These are phyloP conservation scores for Protonemura montana DNA, from an alignment of 2,888 invertebrate genomes.

Conservation along the genomic window DNA sequence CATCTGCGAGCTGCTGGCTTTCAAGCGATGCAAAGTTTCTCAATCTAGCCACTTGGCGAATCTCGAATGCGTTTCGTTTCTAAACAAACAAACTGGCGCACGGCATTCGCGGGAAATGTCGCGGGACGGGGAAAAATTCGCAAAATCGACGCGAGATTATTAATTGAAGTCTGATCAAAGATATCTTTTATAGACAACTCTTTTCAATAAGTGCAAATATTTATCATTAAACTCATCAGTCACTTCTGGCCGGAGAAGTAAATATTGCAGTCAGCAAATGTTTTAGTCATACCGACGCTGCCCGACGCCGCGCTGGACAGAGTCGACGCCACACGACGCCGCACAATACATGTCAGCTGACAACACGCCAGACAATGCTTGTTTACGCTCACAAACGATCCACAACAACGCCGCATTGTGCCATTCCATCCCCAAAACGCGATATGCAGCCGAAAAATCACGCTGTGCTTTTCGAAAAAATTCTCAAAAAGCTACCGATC, in stretches of 20 bases:
- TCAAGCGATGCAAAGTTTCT: conserved; percentile 44
- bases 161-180: not conserved
- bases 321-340: too few relatives aligned
- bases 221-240: too few relatives aligned
- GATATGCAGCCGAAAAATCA: not conserved
- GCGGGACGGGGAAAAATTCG: too few relatives aligned
- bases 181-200: too few relatives aligned
- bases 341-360: not conserved
- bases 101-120: too few relatives aligned
- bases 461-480: not conserved
- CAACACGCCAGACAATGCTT: not conserved
- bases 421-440: not conserved
- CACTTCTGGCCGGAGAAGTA: too few relatives aligned
- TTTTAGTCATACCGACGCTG: not conserved
- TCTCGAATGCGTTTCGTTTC: conserved; percentile 35
- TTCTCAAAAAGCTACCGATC: not conserved
- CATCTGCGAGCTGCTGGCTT: not conserved
- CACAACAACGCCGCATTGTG: not conserved
- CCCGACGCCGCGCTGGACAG: not conserved
- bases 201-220: too few relatives aligned
- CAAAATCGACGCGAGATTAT: not conserved
- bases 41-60: conserved; percentile 44
- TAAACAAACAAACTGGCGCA: conserved; percentile 38
- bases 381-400: not conserved
- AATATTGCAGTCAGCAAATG: too few relatives aligned